These are phyloP conservation scores for Catharus ustulatus DNA, from an alignment of 2,797 vertebrate genomes.

Conservation along the genomic window DNA sequence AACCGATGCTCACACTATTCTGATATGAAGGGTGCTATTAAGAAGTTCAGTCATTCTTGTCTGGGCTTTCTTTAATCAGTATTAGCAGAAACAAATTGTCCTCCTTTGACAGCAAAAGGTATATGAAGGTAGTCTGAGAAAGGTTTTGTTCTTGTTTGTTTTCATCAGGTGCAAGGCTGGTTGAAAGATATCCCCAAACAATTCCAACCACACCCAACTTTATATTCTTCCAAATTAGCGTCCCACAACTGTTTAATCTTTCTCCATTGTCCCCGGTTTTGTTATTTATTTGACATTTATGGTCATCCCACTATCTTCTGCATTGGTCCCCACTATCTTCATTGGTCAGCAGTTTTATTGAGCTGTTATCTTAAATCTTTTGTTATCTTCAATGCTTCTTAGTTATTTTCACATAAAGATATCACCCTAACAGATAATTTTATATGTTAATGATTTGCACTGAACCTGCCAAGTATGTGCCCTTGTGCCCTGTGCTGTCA, in stretches of 20 bases:
- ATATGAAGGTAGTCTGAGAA: neutral
- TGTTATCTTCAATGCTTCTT: neutral
- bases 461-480: neutral
- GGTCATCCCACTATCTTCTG: neutral
- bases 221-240: neutral
- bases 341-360: neutral
- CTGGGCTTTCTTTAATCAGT: neutral
- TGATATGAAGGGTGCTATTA: neutral
- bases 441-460: neutral
- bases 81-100: neutral
- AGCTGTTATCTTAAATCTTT: neutral
- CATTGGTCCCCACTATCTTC: fast-evolving
- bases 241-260: neutral
- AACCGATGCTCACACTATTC: neutral
- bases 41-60: neutral
- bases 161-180: neutral
- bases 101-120: neutral
- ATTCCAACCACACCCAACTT: no score
- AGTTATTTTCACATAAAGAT: neutral
- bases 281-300: neutral
- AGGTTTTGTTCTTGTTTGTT: neutral
- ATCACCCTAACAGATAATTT: neutral
- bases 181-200: neutral
- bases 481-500: neutral
- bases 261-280: neutral